Base-by-base conservation (phyloP, 2,113 vertebrate genomes). In the Hippocampus guttulatus region DNA sequence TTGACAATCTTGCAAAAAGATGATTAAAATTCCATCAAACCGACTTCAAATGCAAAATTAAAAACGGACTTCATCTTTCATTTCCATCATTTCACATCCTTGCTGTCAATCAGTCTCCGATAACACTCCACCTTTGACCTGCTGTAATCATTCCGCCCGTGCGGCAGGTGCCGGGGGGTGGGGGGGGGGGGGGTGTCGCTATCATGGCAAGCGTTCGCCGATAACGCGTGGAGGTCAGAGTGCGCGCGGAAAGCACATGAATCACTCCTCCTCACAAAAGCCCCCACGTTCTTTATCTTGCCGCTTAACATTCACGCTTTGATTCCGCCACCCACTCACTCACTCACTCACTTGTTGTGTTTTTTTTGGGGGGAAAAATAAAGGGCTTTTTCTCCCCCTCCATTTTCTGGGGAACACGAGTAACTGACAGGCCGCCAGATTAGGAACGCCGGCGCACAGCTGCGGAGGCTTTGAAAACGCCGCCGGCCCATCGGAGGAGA, bases 401-500 rank as follows among this genome's bases (percentile, higher is more conserved):
- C 66, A 68, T 69, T 85, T 85, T 81, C 78, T 79, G 73, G 66
- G 81, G 78, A 86, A 88, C 81, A 88, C 90, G 87, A 88, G 85
- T 88, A 88, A 89, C 84, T 89, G 88, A 92, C 88, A 90, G 81
- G 86, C 87, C 89, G 88, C 88, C 80, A 87, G 91, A 90, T 91
- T 87, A 85, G 87, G 83, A 87, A 86, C 83, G 78, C 88, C 15
- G 85, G 76, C 85, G 83, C 84, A 81, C 78, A 67, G 82, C 68
- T 67, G 58, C 76, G 78, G 78, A 81, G 75, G 88, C 91, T 91
- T 91, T 91, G 88, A 92, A 90, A 61, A 91, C 75, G 86, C 84
- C 91, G 89, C 91, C 91, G 90, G 84, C 88, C 91, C 90, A 92
- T 91, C 89, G 89, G 85, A 89, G 85, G 88, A 92, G 90, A 90